A percentile compares a stretch with the other conserved stretches of the same genome.
phyloP scores from a whole-genome alignment of 2,797 vertebrate genomes.

The Eulemur rubriventer region DNA sequence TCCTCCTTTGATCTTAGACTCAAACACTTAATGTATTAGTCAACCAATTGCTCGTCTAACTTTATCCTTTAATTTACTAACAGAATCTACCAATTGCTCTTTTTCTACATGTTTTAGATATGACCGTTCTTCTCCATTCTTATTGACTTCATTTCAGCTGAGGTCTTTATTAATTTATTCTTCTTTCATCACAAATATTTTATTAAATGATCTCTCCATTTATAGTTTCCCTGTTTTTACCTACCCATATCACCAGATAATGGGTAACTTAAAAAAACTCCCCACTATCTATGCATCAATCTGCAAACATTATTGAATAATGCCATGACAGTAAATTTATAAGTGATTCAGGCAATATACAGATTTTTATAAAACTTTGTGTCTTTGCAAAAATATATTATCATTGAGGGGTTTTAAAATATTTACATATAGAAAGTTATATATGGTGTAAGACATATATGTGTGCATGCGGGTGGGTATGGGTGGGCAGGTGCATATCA shows the following conservation, averaged over 20 bases:
- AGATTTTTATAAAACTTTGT: not conserved
- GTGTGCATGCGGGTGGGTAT: no score
- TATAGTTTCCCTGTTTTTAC: not conserved
- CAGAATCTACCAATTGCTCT: not conserved
- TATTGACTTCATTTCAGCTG: not conserved
- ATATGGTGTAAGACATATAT: not conserved
- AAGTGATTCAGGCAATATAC: not conserved
- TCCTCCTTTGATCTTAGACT: not conserved
- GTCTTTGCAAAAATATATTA: not conserved
- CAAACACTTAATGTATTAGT: not conserved
- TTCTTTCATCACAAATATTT: not conserved
- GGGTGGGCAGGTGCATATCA: rapidly evolving
- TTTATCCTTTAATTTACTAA: not conserved
- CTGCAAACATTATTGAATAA: not conserved
- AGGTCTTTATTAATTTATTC: not conserved
- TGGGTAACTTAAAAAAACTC: not conserved
- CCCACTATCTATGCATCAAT: not conserved
- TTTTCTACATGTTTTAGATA: not conserved
- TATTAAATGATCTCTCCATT: not conserved
- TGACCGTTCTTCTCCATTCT: not conserved
- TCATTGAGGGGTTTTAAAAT: not conserved
- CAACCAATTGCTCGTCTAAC: not conserved
- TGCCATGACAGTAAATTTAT: not conserved
- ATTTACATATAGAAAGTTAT: not conserved
- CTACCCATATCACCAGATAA: not conserved